phyloP scores from a whole-genome alignment of 2,113 vertebrate species.

The Myotis lucifugus region DNA sequence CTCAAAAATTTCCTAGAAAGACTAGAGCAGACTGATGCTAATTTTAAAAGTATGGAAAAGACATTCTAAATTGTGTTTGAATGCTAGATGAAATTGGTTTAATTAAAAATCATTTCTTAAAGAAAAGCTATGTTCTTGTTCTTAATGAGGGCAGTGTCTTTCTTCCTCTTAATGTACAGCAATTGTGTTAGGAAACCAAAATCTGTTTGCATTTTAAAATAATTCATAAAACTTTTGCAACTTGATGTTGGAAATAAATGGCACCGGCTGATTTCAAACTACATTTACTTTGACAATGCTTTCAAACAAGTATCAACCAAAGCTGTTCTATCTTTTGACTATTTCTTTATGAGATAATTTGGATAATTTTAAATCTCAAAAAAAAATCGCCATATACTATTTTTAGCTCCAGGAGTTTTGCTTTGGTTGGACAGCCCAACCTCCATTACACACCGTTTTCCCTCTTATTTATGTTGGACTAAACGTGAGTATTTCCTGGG shows the following conservation, averaged over 20 bases:
- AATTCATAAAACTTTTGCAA: constrained; percentile 44
- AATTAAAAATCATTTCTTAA: constrained; percentile 69
- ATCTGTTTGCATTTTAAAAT: constrained; percentile 48
- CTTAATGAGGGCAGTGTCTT: constrained; percentile 57
- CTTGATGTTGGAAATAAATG: constrained; percentile 20
- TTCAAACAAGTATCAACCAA: neutral
- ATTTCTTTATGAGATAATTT: constrained; percentile 41
- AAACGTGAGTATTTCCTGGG: constrained; percentile 1
- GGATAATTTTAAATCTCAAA: constrained; percentile 31
- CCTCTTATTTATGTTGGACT: neutral
- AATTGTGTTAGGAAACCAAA: constrained; percentile 47
- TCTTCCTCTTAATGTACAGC: constrained; percentile 29
- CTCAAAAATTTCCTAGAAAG: neutral
- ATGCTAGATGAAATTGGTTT: constrained; percentile 59
- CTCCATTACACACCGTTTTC: neutral
- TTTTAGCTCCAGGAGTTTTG: constrained; percentile 7
- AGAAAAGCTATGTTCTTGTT: constrained; percentile 57
- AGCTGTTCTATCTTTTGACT: neutral
- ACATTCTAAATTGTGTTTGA: constrained; percentile 41
- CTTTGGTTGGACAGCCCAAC: neutral
- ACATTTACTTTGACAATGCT: constrained; percentile 22
- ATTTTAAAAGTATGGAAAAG: constrained; percentile 51
- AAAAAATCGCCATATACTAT: neutral
- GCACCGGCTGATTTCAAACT: constrained; percentile 23
- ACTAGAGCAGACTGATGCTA: neutral